Evolutionary conservation across 1,140 invertebrate species (phyloP), one percentile per base, ranked within the genome.

Genomic region (Hycleus phaleratus): DNA sequence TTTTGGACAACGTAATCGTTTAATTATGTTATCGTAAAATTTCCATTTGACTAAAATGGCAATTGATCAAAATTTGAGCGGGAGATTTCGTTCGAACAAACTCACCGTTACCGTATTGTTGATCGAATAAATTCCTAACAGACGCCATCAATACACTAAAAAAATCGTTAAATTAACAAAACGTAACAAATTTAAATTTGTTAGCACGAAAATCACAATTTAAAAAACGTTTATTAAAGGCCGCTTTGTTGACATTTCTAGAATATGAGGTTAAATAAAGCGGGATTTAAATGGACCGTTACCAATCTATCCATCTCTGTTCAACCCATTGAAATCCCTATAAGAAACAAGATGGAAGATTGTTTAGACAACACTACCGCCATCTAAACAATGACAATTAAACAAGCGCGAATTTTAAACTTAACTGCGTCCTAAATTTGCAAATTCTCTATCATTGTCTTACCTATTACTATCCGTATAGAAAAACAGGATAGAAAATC

Each of bases 21-120:
- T 71, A 12, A 81, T 58, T 3, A 75, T 68, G 56, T 68, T 74
- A 59, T 81, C 78, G 59, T 77, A 79, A 51, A 71, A 75, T 26
- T 71, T 71, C n/a, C 72, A 71, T 53, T 69, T 70, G 65, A 70
- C 78, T 80, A 61, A 52, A 69, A 67, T 26, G 25, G n/a, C n/a
- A 11, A 18, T 18, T 50, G 47, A 47, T 11, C 5, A 11, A 4
- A 12, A 4, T 12, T 55, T 44, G 8, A 42, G 26, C 38, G 26
- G 25, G 4, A 46, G 40, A 9, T 42, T 54, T 40, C 26, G 18
- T 56, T 0, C 12, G 40, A 8, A 9, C 39, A 43, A 56, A 26
- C 26, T 51, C 56, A 60, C 59, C 47, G 25, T 44, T 9, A 50
- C 59, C 59, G 42, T 49, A 49, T 25, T 60, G 59, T 44, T 60